Evolutionary conservation across 2,797 vertebrate species (phyloP).

Genomic region (Pantherophis vulpinus): DNA sequence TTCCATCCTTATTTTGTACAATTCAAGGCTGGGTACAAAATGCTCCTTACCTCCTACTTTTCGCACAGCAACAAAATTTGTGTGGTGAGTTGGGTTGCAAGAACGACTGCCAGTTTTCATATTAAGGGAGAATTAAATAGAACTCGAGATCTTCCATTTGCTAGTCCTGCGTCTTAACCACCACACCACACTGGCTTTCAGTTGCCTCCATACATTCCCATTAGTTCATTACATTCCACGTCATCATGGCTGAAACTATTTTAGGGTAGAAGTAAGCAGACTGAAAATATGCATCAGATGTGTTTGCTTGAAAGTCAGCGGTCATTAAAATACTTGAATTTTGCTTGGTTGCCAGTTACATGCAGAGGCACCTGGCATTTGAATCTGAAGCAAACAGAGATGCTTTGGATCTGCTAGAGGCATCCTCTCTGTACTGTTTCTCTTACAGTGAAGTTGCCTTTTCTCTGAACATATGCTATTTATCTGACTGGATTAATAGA

Average conservation of each 20-base stretch:
- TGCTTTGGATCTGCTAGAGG: neutral
- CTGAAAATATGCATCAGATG: neutral
- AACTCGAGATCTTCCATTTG: neutral
- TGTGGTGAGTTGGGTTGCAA: neutral
- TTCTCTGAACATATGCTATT: neutral
- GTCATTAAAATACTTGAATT: neutral
- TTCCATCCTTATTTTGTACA: neutral
- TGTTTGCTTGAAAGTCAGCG: neutral
- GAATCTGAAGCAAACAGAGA: neutral
- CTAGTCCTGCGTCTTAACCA: neutral
- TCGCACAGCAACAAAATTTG: neutral
- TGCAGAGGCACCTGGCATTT: neutral
- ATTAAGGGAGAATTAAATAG: neutral
- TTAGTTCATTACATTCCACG: neutral
- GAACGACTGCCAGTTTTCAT: neutral
- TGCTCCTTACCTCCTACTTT: neutral
- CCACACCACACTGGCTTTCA: neutral
- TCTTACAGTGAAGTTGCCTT: neutral
- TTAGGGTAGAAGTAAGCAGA: neutral
- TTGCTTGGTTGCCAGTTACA: neutral
- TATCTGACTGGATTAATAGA: neutral
- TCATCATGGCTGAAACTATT: neutral
- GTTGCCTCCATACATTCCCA: constrained; percentile 13
- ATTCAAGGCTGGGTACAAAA: neutral
- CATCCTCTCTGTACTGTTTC: neutral